Percentiles rank a stretch among this genome's conserved stretches.
Evolutionary conservation across 2,888 invertebrate species (phyloP).

Genomic region (Phanerotoma sp.): DNA sequence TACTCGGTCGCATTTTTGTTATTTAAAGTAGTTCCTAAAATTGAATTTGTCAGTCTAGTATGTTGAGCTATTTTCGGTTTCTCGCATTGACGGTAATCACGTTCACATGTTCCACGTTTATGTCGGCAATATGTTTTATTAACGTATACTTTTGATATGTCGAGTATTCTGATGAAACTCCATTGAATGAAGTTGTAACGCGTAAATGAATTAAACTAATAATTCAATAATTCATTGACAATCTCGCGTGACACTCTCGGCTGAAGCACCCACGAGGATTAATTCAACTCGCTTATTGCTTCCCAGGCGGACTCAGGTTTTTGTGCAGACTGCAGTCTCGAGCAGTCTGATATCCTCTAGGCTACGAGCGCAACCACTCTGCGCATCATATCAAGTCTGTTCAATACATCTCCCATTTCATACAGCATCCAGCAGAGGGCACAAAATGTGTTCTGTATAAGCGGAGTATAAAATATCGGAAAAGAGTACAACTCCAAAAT

Average conservation of each 20-base stretch:
- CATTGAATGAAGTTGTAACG: background rate
- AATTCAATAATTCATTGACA: background rate
- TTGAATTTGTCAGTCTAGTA: background rate
- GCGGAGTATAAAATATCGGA: no score
- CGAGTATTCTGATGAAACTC: background rate
- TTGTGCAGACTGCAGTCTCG: slow-evolving; percentile 53
- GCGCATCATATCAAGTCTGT: slow-evolving; percentile 54
- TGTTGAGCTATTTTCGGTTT: background rate
- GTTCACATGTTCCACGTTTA: slow-evolving; percentile 3
- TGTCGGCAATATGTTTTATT: background rate
- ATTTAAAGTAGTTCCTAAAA: no score
- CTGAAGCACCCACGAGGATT: slow-evolving; percentile 22
- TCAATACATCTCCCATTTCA: slow-evolving; percentile 53
- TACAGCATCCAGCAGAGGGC: slow-evolving; percentile 57
- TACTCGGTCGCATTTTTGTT: slow-evolving; percentile 49
- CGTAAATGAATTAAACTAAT: background rate
- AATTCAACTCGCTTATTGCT: slow-evolving; percentile 34
- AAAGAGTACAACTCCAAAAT: no score
- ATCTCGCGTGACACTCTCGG: background rate
- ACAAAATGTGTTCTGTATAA: slow-evolving; percentile 28
- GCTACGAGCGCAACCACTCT: slow-evolving; percentile 51
- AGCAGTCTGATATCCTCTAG: slow-evolving; percentile 38
- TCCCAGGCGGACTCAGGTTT: slow-evolving; percentile 47
- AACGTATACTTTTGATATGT: slow-evolving; percentile 3
- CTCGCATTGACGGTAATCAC: no score